Evolutionary conservation across 2,888 invertebrate species (phyloP).

Genomic region (Cerceris rybyensis): DNA sequence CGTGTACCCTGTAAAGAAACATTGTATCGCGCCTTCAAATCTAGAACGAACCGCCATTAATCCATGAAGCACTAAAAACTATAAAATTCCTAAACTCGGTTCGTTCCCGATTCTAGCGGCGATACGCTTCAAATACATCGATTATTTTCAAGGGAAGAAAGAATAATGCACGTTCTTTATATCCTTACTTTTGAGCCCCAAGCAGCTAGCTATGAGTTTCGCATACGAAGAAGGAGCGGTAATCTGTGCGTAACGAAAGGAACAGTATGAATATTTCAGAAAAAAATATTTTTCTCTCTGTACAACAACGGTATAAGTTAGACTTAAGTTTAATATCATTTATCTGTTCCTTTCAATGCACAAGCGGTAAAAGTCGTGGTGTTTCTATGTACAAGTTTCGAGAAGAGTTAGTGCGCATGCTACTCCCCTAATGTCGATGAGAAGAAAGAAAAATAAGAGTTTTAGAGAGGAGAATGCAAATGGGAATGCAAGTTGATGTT

Average conservation of each 20-base stretch:
- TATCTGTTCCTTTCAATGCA: conserved; percentile 69
- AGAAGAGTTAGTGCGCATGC: conserved; percentile 81
- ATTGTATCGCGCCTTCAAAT: conserved; percentile 23
- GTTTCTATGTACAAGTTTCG: conserved; percentile 77
- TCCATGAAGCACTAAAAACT: neutral
- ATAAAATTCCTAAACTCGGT: neutral
- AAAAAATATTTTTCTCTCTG: no score
- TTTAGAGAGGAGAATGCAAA: conserved; percentile 30
- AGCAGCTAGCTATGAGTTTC: conserved; percentile 80
- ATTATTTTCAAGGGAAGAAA: conserved; percentile 43
- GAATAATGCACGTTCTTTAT: conserved; percentile 60
- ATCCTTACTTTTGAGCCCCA: conserved; percentile 79
- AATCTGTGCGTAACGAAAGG: conserved; percentile 71
- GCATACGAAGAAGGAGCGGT: conserved; percentile 73
- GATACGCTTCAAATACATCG: conserved; percentile 32
- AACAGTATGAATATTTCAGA: conserved; percentile 55
- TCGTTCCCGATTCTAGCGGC: conserved; percentile 33
- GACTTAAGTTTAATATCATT: neutral
- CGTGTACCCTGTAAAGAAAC: conserved; percentile 45
- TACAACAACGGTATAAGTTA: no score
- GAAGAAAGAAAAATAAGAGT: conserved; percentile 53
- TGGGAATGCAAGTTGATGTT: conserved; percentile 12
- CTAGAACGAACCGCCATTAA: conserved; percentile 28
- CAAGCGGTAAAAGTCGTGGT: conserved; percentile 76
- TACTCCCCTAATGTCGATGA: conserved; percentile 72